Conservation (phyloP, 2,113 vertebrate genomes). For the Taxidea taxus region DNA sequence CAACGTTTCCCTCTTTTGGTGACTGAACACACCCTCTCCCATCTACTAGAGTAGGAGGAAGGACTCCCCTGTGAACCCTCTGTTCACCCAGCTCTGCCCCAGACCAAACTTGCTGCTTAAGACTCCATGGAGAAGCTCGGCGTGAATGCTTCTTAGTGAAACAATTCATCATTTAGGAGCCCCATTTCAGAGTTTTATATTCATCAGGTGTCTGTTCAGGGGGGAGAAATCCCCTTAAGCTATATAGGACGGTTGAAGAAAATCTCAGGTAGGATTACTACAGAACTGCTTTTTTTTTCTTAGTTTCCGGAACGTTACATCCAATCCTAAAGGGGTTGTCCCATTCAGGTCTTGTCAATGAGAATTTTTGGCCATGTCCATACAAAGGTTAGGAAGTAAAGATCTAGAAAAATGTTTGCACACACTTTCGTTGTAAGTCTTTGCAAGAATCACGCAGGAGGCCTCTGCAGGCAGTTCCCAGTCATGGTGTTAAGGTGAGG, state of each 20-base stretch:
- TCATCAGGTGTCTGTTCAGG: not conserved
- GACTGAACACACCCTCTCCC: not conserved
- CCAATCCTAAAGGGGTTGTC: not conserved
- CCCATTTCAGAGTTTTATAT: not conserved
- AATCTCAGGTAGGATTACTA: not conserved
- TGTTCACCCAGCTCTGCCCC: not conserved
- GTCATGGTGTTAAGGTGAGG: not conserved
- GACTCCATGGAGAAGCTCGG: not conserved
- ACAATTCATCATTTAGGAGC: not conserved
- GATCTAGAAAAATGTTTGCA: not conserved
- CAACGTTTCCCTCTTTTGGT: not conserved
- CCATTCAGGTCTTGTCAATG: not conserved
- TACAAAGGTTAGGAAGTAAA: not conserved
- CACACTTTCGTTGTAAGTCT: not conserved
- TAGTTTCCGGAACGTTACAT: not conserved
- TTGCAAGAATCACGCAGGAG: not conserved
- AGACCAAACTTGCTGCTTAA: not conserved
- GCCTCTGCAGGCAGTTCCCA: not conserved
- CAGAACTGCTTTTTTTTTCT: not conserved
- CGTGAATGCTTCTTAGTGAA: not conserved
- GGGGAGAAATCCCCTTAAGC: not conserved
- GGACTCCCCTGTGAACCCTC: not conserved
- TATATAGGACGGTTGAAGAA: not conserved
- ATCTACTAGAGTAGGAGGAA: not conserved
- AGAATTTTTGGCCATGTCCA: not conserved